phyloP scores from a whole-genome alignment of 2,888 invertebrate genomes.

The Sturmia bella region DNA sequence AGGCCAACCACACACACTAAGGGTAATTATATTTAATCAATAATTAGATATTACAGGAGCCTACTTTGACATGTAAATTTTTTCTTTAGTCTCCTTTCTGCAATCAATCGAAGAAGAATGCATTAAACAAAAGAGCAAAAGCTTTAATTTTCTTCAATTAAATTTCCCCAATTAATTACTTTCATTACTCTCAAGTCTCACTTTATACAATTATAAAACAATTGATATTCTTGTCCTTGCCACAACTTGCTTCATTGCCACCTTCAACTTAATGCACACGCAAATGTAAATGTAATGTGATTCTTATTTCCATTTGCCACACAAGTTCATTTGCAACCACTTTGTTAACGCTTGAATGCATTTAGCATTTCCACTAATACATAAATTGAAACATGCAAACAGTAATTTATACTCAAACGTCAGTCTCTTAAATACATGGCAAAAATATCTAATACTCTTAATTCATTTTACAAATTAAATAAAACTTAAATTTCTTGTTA shows the following conservation, averaged over 20 bases:
- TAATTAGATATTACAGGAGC: too few species aligned
- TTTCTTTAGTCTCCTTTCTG: too few species aligned
- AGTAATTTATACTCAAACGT: constrained; percentile 30
- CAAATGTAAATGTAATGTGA: neutral
- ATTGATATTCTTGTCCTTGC: constrained; percentile 23
- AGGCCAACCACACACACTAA: too few species aligned
- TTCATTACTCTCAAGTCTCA: neutral
- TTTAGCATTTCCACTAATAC: constrained; percentile 24
- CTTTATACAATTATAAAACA: neutral
- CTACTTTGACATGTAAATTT: too few species aligned
- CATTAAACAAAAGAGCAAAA: too few species aligned
- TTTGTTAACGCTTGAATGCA: constrained; percentile 36
- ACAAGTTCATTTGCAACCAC: constrained; percentile 30
- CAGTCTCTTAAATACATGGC: neutral
- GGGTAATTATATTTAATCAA: too few species aligned
- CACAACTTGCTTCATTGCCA: constrained; percentile 20
- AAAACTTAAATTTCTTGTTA: constrained; percentile 54
- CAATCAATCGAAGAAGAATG: too few species aligned
- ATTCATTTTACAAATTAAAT: constrained; percentile 60
- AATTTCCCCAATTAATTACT: neutral
- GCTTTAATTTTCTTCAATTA: neutral
- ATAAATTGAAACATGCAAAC: constrained; percentile 46
- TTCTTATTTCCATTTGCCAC: constrained; percentile 9
- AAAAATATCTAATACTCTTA: constrained; percentile 51
- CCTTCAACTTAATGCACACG: constrained; percentile 4